Percentiles rank a stretch among this genome's conserved stretches.
phyloP scores from a whole-genome alignment of 2,113 vertebrate species.

The Diadophis punctatus region DNA sequence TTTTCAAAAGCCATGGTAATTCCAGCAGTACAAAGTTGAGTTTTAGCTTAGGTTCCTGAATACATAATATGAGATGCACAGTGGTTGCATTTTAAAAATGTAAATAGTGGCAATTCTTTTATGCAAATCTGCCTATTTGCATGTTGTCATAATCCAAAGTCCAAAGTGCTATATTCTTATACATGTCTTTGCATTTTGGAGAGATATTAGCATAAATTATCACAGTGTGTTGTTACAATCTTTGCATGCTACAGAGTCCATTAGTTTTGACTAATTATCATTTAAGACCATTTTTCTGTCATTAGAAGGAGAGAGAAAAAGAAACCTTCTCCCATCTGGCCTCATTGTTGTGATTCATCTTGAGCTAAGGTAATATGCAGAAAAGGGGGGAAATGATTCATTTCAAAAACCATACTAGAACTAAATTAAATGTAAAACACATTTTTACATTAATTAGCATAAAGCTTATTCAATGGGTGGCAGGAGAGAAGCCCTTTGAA shows the following conservation, averaged over 20 bases:
- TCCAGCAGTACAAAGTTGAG: neutral
- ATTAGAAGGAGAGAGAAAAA: neutral
- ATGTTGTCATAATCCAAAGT: constrained; percentile 32
- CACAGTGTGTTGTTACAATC: constrained; percentile 41
- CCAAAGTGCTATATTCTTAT: constrained; percentile 35
- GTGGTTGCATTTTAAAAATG: neutral
- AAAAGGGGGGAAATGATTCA: constrained; percentile 16
- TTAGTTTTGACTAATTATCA: constrained; percentile 43
- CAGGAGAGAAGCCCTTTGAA: constrained; percentile 10
- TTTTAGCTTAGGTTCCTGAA: neutral
- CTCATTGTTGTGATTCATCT: constrained; percentile 41
- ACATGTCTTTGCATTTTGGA: constrained; percentile 37
- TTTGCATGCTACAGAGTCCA: constrained; percentile 20
- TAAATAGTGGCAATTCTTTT: constrained; percentile 26
- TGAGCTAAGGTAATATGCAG: constrained; percentile 19
- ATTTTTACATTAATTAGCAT: neutral
- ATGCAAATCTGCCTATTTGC: constrained; percentile 32
- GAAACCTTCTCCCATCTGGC: constrained; percentile 28
- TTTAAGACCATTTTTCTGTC: constrained; percentile 40
- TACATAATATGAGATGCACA: neutral
- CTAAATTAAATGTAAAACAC: constrained; percentile 30
- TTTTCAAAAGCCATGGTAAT: neutral
- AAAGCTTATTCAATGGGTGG: constrained; percentile 14
- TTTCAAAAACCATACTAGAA: constrained; percentile 11
- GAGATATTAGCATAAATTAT: constrained; percentile 48